phyloP scores from a whole-genome alignment of 2,113 vertebrate species.

The Bagarius yarrelli region DNA sequence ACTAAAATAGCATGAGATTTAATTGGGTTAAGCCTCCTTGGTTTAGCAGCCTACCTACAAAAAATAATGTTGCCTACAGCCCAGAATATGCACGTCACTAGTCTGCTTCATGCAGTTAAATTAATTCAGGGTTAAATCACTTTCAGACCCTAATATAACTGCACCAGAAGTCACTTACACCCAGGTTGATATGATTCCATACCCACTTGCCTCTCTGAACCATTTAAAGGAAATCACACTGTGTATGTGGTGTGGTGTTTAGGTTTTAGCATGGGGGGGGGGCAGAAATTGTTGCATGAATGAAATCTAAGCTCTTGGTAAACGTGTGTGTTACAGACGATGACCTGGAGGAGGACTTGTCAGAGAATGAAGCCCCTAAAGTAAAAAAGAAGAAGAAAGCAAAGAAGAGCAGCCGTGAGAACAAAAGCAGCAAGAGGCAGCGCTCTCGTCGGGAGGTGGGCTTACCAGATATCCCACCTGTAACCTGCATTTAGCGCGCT shows the following conservation, averaged over 20 bases:
- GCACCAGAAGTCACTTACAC: background rate
- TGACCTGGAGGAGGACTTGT: constrained; percentile 90
- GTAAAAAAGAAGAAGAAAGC: constrained; percentile 98
- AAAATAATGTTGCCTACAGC: background rate
- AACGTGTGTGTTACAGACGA: constrained; percentile 65
- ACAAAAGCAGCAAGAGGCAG: constrained; percentile 88
- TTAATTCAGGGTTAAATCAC: background rate
- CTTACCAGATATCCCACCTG: background rate
- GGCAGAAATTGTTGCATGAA: too few species aligned
- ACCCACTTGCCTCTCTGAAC: background rate
- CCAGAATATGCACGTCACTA: too few species aligned
- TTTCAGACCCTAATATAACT: background rate
- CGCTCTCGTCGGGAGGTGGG: constrained; percentile 90
- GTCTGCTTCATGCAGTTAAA: background rate
- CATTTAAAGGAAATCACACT: background rate
- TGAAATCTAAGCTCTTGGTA: background rate
- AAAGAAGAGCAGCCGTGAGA: constrained; percentile 86
- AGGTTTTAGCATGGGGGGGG: too few species aligned
- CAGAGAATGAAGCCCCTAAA: constrained; percentile 89
- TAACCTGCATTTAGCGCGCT: background rate
- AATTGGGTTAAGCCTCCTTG: background rate
- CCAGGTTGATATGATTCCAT: background rate
- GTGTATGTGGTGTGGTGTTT: too few species aligned
- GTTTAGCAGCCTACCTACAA: background rate
- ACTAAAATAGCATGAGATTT: too few species aligned